Conservation (phyloP, 2,888 invertebrate genomes). For the Masnerella sp. region DNA sequence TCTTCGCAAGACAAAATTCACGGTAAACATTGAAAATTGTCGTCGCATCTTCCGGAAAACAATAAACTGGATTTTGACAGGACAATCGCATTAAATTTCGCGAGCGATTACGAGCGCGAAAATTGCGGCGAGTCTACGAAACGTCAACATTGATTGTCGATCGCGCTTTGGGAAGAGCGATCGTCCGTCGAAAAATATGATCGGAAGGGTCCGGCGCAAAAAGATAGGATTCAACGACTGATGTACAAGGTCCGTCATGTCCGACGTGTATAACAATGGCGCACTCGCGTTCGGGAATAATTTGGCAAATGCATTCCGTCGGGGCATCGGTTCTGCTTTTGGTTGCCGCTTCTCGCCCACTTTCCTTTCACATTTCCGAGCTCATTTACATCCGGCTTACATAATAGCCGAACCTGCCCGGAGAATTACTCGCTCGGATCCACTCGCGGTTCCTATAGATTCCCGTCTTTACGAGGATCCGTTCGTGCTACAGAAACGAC, state of each 20-base stretch:
- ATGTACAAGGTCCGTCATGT: conserved; percentile 52
- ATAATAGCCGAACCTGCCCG: conserved; percentile 54
- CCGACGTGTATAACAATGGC: conserved; percentile 52
- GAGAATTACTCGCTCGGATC: conserved; percentile 57
- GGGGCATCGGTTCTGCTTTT: conserved; percentile 30
- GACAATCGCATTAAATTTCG: conserved; percentile 22
- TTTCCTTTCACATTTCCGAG: conserved; percentile 60
- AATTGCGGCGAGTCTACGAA: conserved; percentile 30
- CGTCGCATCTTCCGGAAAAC: too few relatives aligned
- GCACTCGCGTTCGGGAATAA: conserved; percentile 58
- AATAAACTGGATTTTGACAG: conserved; percentile 31
- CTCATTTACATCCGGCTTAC: conserved; percentile 62
- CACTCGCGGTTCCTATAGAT: conserved; percentile 45
- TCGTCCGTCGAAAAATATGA: conserved; percentile 39
- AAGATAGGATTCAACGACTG: conserved; percentile 33
- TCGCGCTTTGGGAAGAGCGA: conserved; percentile 26
- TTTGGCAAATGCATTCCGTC: conserved; percentile 62
- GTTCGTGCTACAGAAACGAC: conserved; percentile 40
- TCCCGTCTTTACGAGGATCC: conserved; percentile 45
- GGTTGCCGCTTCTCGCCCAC: conserved; percentile 44
- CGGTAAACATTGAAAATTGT: too few relatives aligned
- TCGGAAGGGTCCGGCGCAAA: conserved; percentile 30
- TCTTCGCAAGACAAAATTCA: too few relatives aligned
- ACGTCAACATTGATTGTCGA: conserved; percentile 40
- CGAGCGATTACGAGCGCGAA: conserved; percentile 15